phyloP scores from a whole-genome alignment of 2,888 invertebrate species.

The Vesta saturnalis region DNA sequence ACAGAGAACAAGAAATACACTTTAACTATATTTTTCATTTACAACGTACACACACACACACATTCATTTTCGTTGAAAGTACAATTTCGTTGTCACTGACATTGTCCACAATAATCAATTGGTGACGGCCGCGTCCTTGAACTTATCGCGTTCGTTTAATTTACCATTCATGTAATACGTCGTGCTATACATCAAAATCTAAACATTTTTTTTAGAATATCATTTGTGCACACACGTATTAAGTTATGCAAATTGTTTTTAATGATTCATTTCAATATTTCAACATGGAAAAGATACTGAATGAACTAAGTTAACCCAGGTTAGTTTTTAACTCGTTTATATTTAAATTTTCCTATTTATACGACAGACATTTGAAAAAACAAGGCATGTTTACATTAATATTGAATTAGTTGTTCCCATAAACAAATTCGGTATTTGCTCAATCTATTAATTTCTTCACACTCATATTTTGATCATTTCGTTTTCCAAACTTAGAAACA shows the following conservation, averaged over 20 bases:
- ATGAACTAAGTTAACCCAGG: conserved; percentile 25
- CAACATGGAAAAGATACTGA: neutral
- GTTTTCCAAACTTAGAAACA: too few species aligned
- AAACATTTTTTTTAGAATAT: neutral
- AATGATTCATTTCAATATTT: conserved; percentile 4
- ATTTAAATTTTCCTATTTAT: conserved; percentile 21
- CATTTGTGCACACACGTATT: neutral
- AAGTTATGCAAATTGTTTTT: neutral
- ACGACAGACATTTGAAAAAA: conserved; percentile 5
- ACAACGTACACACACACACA: too few species aligned
- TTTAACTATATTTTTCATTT: too few species aligned
- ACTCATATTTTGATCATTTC: too few species aligned
- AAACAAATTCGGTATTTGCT: neutral
- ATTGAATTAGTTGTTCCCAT: neutral
- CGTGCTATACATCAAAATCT: too few species aligned
- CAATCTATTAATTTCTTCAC: too few species aligned
- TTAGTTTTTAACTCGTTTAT: conserved; percentile 27
- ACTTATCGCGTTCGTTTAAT: too few species aligned
- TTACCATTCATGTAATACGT: too few species aligned
- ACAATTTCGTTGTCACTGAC: neutral
- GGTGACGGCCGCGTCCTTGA: neutral
- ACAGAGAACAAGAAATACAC: too few species aligned
- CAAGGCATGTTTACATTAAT: neutral
- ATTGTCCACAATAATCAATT: neutral
- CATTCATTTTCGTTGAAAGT: neutral